These are phyloP conservation scores for Ranitomeya variabilis DNA, from an alignment of 2,113 vertebrate genomes.

Conservation along the genomic window DNA sequence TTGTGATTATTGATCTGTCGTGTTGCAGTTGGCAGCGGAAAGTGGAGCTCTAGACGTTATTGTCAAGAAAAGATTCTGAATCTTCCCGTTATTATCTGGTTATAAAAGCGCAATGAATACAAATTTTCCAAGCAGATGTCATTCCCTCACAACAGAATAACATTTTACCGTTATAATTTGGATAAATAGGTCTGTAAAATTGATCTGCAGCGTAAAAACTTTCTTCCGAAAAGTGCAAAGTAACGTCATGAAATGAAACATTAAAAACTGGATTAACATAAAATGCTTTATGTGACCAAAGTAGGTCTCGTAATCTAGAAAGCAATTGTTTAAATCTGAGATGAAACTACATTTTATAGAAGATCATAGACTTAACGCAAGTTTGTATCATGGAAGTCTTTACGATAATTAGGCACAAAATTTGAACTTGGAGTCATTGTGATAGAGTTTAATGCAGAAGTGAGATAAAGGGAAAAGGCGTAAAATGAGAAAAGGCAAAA, in stretches of 20 bases:
- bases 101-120: conserved; percentile 50
- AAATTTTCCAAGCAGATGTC: conserved; percentile 24
- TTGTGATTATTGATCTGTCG: conserved; percentile 58
- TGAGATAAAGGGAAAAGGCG: background rate
- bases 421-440: conserved; percentile 7
- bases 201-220: conserved; percentile 55
- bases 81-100: conserved; percentile 37
- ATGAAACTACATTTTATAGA: background rate
- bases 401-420: conserved; percentile 35
- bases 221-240: conserved; percentile 52
- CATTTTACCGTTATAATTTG: conserved; percentile 53
- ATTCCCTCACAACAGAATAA: conserved; percentile 54
- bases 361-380: conserved; percentile 4
- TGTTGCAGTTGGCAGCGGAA: conserved; percentile 52
- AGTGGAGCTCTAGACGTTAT: conserved; percentile 45
- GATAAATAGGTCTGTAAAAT: conserved; percentile 60
- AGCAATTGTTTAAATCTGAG: conserved; percentile 13
- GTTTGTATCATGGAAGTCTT: background rate
- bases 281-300: conserved; percentile 45
- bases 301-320: conserved; percentile 54
- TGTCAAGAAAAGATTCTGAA: conserved; percentile 48
- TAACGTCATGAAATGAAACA: conserved; percentile 60
- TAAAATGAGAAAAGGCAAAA: background rate
- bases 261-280: conserved; percentile 61
- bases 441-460: conserved; percentile 14